Conservation (phyloP, 2,888 invertebrate genomes). For the Eucriotettix oculatus region DNA sequence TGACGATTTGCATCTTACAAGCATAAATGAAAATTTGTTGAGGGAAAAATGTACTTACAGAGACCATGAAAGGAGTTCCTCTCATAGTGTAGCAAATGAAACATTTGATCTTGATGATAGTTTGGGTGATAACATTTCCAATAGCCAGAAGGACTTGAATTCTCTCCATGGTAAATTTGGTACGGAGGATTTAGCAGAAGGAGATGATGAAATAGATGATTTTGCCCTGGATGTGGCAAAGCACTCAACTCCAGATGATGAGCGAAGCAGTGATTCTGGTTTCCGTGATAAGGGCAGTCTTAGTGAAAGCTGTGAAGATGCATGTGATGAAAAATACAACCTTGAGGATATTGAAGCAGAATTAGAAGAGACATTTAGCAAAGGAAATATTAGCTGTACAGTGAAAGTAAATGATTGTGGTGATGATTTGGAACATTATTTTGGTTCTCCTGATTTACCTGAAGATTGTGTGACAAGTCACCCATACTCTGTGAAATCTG, state of each 20-base stretch:
- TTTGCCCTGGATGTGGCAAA: slow-evolving; percentile 24
- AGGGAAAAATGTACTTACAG: no score
- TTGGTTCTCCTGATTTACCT: background rate
- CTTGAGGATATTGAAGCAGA: slow-evolving; percentile 20
- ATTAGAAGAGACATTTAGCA: slow-evolving; percentile 15
- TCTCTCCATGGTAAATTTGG: no score
- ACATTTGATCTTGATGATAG: no score
- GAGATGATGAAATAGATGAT: slow-evolving; percentile 20
- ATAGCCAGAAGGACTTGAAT: background rate
- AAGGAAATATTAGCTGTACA: slow-evolving; percentile 16
- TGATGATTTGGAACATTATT: slow-evolving; percentile 18
- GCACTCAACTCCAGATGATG: slow-evolving; percentile 30
- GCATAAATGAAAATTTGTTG: no score
- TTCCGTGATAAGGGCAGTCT: slow-evolving; percentile 29
- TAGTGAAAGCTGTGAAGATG: slow-evolving; percentile 20
- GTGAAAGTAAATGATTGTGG: slow-evolving; percentile 25
- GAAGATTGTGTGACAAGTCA: background rate
- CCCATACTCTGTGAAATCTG: no score
- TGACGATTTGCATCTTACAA: no score
- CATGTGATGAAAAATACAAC: slow-evolving; percentile 19
- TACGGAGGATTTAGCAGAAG: background rate
- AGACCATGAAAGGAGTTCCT: no score
- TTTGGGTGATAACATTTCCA: background rate
- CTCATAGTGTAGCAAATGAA: no score
- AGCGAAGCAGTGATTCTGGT: slow-evolving; percentile 31